Conservation (phyloP, 2,888 invertebrate species). For the Tribolium freemani region DNA sequence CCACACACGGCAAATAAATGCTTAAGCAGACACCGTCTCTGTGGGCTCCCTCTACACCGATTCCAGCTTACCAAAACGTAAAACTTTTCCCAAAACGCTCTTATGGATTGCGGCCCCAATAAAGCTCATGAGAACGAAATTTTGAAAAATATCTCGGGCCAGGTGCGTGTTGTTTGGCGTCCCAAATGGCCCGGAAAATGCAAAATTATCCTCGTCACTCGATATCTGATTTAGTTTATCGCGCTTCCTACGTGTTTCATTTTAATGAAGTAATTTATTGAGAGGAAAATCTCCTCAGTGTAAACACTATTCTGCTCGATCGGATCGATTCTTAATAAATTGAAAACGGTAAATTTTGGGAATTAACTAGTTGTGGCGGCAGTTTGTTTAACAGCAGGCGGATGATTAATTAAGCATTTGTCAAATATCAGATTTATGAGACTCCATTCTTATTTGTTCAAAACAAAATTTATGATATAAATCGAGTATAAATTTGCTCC, state of each 20-base stretch:
- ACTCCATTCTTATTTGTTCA: constrained; percentile 34
- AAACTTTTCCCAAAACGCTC: background rate
- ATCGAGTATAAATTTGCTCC: constrained; percentile 53
- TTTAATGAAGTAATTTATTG: background rate
- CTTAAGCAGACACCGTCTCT: background rate
- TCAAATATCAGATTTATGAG: constrained; percentile 36
- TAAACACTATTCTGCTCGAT: background rate
- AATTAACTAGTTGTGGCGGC: constrained; percentile 30
- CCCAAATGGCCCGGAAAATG: too few species aligned
- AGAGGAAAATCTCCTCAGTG: background rate
- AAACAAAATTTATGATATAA: constrained; percentile 51
- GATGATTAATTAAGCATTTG: constrained; percentile 41
- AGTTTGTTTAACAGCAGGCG: constrained; percentile 21
- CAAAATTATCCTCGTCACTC: too few species aligned
- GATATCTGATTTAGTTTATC: background rate
- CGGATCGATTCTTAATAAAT: constrained; percentile 20
- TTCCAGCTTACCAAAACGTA: background rate
- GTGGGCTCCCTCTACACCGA: background rate
- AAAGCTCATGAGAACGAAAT: too few species aligned
- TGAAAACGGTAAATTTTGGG: constrained; percentile 32
- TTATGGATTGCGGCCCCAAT: too few species aligned
- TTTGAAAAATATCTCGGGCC: too few species aligned
- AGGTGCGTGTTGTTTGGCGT: too few species aligned
- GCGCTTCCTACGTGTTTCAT: background rate
- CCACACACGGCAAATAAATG: background rate